Evolutionary conservation across 2,888 invertebrate species (phyloP), one percentile per base, ranked within the genome.

Genomic region (Seladonia tumulorum): DNA sequence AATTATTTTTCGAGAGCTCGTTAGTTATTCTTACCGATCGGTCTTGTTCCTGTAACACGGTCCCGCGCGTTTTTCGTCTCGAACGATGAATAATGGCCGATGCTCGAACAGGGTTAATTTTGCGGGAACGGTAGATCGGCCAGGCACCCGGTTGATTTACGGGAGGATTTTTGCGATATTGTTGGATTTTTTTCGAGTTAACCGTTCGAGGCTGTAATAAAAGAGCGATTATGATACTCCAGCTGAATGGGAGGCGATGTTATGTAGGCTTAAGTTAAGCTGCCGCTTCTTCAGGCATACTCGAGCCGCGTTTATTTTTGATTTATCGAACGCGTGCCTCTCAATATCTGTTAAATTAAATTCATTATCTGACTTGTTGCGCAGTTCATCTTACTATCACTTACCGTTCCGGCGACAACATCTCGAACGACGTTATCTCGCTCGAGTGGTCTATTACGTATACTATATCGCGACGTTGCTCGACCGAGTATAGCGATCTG

Each of bases 301-400:
- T 70, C 47, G 49, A 77, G n/a, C 25, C 25, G 25, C 49, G 53
- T 77, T 70, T 77, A 49, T 49, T 77, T 49, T 77, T 53, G 53
- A 66, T 76, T 45, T 70, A 29, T 39, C 57, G 66, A 83, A 76
- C 45, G 29, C 76, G 57, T 39, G 45, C 25, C 75, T 76, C 47
- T 66, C 47, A 68, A 75, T 68, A 53, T 83, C 72, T 47, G 72
- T 76, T 76, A 79, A 84, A 80, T 85, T 80, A 84, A 85, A 84
- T 84, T 79, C 72, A 45, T 25, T 85, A 82, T 75, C 83, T 57
- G 18, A 4, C 63, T 53, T 74, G 70, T 83, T 85, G 79, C 78
- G 70, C 71, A 53, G 63, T 66, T 25, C 63, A 71, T 78, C 79
- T 76, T 75, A 66, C 79, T 29, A 39, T 49, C 79, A 79, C 83